A percentile compares a stretch with the other conserved stretches of the same genome.
Conservation (phyloP, 2,113 vertebrate species). For the Pachyramphus minor region DNA sequence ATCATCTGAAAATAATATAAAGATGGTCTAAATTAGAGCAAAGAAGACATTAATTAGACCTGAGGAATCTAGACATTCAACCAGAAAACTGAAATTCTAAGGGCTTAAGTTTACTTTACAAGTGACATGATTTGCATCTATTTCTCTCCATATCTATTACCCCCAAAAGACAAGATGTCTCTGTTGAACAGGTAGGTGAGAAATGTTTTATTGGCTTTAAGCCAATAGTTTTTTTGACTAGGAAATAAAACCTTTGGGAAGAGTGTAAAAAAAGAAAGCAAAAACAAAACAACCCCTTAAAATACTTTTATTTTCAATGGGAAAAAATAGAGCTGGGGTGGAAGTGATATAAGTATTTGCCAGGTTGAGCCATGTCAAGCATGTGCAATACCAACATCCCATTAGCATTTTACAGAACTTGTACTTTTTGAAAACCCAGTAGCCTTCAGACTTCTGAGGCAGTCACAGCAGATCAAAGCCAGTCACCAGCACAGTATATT, state of each 20-base stretch:
- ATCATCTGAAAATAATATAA: background rate
- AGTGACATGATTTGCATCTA: fast-evolving
- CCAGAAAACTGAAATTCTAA: background rate
- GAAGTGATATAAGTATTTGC: background rate
- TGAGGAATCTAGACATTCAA: background rate
- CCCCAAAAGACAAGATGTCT: background rate
- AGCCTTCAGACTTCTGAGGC: background rate
- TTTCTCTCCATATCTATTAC: background rate
- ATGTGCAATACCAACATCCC: background rate
- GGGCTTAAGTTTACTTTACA: background rate
- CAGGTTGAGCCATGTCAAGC: background rate
- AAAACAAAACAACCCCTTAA: background rate
- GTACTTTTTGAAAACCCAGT: background rate
- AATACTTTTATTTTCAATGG: background rate
- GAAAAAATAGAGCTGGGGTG: background rate
- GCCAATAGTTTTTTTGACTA: background rate
- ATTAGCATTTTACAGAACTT: background rate
- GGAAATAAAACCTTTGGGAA: background rate
- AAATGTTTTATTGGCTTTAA: background rate
- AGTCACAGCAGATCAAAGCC: background rate
- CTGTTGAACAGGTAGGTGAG: background rate
- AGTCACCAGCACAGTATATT: background rate
- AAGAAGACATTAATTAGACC: background rate
- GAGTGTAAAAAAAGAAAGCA: background rate
- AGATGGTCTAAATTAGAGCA: background rate